These are phyloP conservation scores for Hemitrygon akajei DNA, from an alignment of 2,797 vertebrate species.

Conservation along the genomic window DNA sequence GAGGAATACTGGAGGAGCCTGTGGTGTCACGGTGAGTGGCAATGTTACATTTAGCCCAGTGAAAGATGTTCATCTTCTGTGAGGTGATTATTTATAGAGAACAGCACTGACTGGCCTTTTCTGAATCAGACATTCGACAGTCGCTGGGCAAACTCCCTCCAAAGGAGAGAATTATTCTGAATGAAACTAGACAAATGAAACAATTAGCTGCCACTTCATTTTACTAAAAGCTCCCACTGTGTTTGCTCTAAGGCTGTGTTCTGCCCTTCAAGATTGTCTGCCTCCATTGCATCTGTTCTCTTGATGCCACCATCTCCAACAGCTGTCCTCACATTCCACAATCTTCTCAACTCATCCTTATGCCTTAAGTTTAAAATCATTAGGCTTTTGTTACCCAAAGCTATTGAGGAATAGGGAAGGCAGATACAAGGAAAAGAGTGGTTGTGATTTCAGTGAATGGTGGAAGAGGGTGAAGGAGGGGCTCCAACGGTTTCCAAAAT, in stretches of 20 bases:
- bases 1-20: not conserved
- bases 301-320: not conserved
- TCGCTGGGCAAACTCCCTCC: not conserved
- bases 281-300: not conserved
- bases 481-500: not conserved
- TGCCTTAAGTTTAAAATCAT: not conserved
- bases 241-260: not conserved
- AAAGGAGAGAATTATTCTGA: not conserved
- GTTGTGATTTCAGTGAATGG: not conserved
- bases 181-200: not conserved
- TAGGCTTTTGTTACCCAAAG: not conserved
- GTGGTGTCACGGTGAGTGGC: not conserved
- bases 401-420: not conserved
- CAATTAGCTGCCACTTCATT: not conserved
- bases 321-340: not conserved
- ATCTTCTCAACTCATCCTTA: no score
- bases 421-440: not conserved
- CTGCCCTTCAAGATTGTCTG: not conserved
- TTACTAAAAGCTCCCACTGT: not conserved
- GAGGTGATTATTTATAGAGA: not conserved
- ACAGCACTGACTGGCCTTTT: no score
- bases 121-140: not conserved
- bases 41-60: not conserved
- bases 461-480: no score
- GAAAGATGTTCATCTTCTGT: not conserved